These are phyloP conservation scores for Microcebus tavaratra DNA, from an alignment of 2,113 vertebrate species.

Conservation along the genomic window DNA sequence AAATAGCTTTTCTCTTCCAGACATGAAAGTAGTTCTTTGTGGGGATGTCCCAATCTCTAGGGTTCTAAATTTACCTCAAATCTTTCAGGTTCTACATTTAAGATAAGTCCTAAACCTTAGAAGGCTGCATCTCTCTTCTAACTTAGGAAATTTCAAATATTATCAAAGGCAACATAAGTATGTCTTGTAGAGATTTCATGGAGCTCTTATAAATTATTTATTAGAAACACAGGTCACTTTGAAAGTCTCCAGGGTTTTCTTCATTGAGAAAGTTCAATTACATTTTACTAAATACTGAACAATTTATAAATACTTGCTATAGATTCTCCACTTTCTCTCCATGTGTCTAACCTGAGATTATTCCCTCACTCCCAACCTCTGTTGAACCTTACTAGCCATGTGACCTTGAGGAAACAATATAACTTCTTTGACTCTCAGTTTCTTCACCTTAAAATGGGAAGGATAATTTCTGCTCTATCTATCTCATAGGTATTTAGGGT, in stretches of 20 bases:
- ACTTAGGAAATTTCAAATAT: conserved; percentile 28
- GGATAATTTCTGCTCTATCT: neutral
- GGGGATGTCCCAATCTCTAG: conserved; percentile 21
- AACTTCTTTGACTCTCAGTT: neutral
- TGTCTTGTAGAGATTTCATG: neutral
- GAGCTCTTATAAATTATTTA: neutral
- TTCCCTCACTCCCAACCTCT: neutral
- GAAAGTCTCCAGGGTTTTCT: neutral
- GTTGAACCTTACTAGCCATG: neutral
- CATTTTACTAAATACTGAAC: neutral
- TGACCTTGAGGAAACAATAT: neutral
- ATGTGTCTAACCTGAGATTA: neutral
- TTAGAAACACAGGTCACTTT: neutral
- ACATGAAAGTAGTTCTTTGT: conserved; percentile 53
- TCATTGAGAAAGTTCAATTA: conserved; percentile 7
- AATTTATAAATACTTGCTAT: conserved; percentile 12
- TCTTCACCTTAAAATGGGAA: neutral
- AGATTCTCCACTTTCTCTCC: neutral
- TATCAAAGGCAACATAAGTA: neutral
- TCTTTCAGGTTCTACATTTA: conserved; percentile 30
- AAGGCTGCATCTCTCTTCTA: conserved; percentile 20
- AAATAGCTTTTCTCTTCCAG: conserved; percentile 75
- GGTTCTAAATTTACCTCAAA: conserved; percentile 67
- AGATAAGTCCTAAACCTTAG: conserved; percentile 38
- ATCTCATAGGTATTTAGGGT: neutral